Percentiles rank a stretch among this genome's conserved stretches.
Evolutionary conservation across 2,113 vertebrate genomes (phyloP).

Genomic region (Caloenas nicobarica): DNA sequence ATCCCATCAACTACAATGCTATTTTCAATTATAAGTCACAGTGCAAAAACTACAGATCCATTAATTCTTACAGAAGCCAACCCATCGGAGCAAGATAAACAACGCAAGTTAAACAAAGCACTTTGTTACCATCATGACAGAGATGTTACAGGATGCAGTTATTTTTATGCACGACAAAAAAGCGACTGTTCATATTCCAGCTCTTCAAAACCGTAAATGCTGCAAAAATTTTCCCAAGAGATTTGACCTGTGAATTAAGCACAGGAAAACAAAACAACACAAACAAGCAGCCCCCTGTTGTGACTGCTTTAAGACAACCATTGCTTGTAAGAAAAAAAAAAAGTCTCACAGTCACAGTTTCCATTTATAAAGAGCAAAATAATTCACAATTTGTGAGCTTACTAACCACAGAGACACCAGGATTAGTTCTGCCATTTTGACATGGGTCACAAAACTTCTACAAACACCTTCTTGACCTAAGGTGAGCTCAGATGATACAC

Average conservation of each 20-base stretch:
- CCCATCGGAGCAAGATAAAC: background rate
- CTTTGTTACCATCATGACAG: background rate
- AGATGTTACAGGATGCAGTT: background rate
- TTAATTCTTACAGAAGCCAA: background rate
- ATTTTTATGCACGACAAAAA: background rate
- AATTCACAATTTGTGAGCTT: background rate
- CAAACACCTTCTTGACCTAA: background rate
- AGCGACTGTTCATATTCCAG: background rate
- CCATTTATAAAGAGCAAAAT: background rate
- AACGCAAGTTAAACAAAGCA: background rate
- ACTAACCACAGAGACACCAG: background rate
- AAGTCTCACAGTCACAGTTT: background rate
- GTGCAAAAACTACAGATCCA: background rate
- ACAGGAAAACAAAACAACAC: background rate
- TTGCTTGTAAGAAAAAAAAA: background rate
- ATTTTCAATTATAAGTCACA: background rate
- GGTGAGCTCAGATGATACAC: background rate
- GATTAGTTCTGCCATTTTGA: background rate
- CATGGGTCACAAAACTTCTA: background rate
- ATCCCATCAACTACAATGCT: background rate
- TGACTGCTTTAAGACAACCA: background rate
- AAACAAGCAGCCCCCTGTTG: background rate
- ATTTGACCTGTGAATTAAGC: background rate
- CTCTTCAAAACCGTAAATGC: background rate
- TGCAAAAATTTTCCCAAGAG: background rate